Evolutionary conservation across 92 coral and sea anemone species (phyloP), one percentile per base, ranked within the genome.

Genomic region (Siderastrea siderea): DNA sequence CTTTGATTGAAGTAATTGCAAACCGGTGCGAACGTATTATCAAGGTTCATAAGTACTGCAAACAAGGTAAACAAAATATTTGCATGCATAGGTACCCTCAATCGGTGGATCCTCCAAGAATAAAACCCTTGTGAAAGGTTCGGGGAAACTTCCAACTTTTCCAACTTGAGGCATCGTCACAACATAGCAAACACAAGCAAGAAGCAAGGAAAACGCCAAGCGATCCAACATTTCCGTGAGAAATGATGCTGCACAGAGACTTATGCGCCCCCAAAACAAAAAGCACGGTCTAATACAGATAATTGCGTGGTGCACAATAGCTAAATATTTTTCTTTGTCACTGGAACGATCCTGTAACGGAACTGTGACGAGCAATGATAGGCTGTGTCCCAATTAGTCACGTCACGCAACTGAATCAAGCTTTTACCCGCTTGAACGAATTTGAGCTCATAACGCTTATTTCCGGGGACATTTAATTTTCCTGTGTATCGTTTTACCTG

Each of bases 281-380:
- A 77, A 60, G 62, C 26, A 26, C 83, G 3, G 59, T 16, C 43
- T 10, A 50, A 47, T 0, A 0, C 14, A 13, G 16, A 11, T 45
- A 47, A 2, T 48, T 9, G 59, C 14, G 48, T 77, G 38, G 44
- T 19, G n/a, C 49, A 67, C 44, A 9, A 16, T 70, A 65, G 6
- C 15, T 14, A 12, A 26, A 13, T 2, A 6, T 9, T 46, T 46
- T 7, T 57, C 66, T 75, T 38, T 38, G 10, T 9, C 44, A 3
- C 71, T 80, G 84, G 62, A 80, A 80, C 84, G 75, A 15, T 5
- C 15, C 75, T 80, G 75, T 55, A 65, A 80, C 75, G 1, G 14
- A 46, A 1, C 76, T 68, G 75, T 10, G 8, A 81, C 85, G 68
- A 15, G 49, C 45, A 4, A 19, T 10, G 51, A n/a, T 11, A 43